A percentile compares a stretch with the other conserved stretches of the same genome.
Evolutionary conservation across 1,140 invertebrate species (phyloP).

Genomic region (Drosophila pallidifrons): DNA sequence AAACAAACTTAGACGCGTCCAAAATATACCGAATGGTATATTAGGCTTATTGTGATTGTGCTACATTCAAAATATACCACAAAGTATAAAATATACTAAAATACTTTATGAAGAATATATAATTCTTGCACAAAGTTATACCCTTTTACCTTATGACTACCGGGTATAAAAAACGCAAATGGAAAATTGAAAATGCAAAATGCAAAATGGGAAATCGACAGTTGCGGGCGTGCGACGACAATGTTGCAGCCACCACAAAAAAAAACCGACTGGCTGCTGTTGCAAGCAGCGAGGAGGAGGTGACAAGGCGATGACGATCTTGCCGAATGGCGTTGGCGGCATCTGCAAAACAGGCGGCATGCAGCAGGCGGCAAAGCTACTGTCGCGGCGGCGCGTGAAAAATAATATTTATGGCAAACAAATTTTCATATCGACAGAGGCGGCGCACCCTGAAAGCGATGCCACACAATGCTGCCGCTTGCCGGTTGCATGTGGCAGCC

Average conservation of each 20-base stretch:
- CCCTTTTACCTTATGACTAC: no score
- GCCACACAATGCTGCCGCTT: slow-evolving; percentile 22
- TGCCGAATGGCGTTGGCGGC: slow-evolving; percentile 61
- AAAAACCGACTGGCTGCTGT: slow-evolving; percentile 11
- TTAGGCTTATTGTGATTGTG: no score
- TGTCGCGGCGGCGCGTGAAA: slow-evolving; percentile 70
- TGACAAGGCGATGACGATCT: slow-evolving; percentile 38
- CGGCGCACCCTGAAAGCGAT: slow-evolving; percentile 49
- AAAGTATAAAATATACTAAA: no score
- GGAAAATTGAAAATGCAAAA: slow-evolving; percentile 50
- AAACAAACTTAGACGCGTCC: no score
- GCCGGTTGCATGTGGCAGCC: slow-evolving; percentile 50
- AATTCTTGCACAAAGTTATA: no score
- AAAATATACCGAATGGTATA: no score
- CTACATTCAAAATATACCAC: no score
- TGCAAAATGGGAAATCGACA: slow-evolving; percentile 25
- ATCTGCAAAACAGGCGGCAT: slow-evolving; percentile 26
- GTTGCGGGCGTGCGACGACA: slow-evolving; percentile 56
- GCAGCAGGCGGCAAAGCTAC: slow-evolving; percentile 60
- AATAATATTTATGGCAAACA: slow-evolving; percentile 82
- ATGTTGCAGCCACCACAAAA: slow-evolving; percentile 49
- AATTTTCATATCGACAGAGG: slow-evolving; percentile 79
- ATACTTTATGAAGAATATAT: no score
- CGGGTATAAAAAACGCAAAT: slow-evolving; percentile 43
- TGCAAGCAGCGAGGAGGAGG: slow-evolving; percentile 7